Base-by-base conservation (phyloP, 2,797 vertebrate species). In the Neopelma chrysocephalum region DNA sequence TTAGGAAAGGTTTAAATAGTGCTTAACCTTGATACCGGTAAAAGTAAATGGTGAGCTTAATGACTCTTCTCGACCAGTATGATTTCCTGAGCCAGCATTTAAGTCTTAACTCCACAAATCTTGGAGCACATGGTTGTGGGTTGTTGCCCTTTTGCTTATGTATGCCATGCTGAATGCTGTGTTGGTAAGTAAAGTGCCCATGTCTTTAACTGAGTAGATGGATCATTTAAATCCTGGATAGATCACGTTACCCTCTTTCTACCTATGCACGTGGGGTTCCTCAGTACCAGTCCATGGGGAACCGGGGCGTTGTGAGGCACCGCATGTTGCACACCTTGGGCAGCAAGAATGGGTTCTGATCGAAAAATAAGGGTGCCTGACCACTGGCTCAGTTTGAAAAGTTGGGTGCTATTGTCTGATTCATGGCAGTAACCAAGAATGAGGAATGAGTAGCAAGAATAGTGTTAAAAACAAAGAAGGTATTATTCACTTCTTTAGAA, bases 221-320 rank as follows among this genome's bases (percentile, higher is more conserved):
- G 34, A 61, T 69, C 0, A 0, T 29, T 88, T 57, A 19, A 68
- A 78, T 43, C 40, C 61, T 1, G 0, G 20, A 4, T 1, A 7
- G 62, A 26, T 77, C 4, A 1, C 40, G 11, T 8, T 43, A 53
- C 8, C 8, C 27, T 82, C 25, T 68, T 50, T 3, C 58, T 40
- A 3, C 31, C 62, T 36, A 0, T 17, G n/a, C 11, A 36, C 0
- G 0, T 4, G 38, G 45, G 6, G 12, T 1, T 82, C 36, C 50
- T n/a, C n/a, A 69, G 72, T 53, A 71, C 12, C 36, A 34, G 36
- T 6, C 42, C 4, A 3, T 1, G 2, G 7, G 47, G 18, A 72
- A 7, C 40, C 0, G 2, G 3, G 11, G 54, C 34, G 6, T 17
- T 10, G 6, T 27, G 26, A 61, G 57, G 70, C 31, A 48, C 18